A percentile compares a stretch with the other conserved stretches of the same genome.
phyloP scores from a whole-genome alignment of 2,888 invertebrate genomes.

The Zhuqinia jingwanae region DNA sequence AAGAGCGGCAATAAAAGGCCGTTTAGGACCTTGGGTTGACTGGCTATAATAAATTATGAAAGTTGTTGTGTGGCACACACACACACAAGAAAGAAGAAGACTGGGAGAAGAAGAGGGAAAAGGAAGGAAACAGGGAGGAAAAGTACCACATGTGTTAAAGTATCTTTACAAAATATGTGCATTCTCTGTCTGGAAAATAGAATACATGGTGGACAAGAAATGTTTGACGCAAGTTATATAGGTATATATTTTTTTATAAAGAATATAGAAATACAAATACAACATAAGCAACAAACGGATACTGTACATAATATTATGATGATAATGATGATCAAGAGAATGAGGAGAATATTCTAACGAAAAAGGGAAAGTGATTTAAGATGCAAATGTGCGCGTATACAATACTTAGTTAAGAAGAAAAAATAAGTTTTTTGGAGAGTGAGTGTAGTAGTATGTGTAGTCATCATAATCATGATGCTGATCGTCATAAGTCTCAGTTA shows the following conservation, averaged over 20 bases:
- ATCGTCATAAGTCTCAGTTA: conserved; percentile 39
- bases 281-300: background rate
- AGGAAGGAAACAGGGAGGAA: conserved; percentile 24
- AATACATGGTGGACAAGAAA: no score
- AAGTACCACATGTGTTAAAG: conserved; percentile 44
- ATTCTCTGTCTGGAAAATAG: background rate
- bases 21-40: conserved; percentile 70
- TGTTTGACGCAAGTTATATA: no score
- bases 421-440: conserved; percentile 44
- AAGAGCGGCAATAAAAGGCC: conserved; percentile 69
- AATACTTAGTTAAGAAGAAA: conserved; percentile 19
- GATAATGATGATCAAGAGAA: conserved; percentile 1
- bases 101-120: background rate
- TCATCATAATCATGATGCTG: conserved; percentile 15
- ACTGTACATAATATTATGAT: conserved; percentile 16
- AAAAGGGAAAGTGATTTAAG: conserved; percentile 58
- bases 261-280: background rate
- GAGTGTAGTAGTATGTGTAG: background rate
- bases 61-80: conserved; percentile 60
- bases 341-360: conserved; percentile 34
- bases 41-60: conserved; percentile 69
- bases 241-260: no score
- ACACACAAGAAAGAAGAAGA: conserved; percentile 25
- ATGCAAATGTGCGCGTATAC: conserved; percentile 34
- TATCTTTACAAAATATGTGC: background rate